These are phyloP conservation scores for Drosophila seguyi DNA, from an alignment of 1,140 invertebrate genomes.

Conservation along the genomic window DNA sequence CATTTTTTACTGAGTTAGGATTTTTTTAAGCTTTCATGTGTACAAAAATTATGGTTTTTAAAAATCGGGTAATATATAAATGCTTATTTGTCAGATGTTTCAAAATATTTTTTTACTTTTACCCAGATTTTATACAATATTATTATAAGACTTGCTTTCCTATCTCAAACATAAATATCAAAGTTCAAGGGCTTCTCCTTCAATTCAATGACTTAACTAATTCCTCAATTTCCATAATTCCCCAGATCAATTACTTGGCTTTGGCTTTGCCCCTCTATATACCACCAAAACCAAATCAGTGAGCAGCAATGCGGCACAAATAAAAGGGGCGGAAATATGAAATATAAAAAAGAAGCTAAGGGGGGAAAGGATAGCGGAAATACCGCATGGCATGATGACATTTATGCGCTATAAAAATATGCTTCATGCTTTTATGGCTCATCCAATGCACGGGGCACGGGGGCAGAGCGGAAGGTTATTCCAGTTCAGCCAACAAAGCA, in stretches of 20 bases:
- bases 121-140: neutral
- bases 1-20: neutral
- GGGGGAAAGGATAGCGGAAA: constrained; percentile 29
- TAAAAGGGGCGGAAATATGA: neutral
- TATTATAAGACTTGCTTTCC: neutral
- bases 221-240: neutral
- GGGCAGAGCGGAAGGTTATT: constrained; percentile 10
- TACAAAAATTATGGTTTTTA: too few species aligned
- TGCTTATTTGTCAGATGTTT: too few species aligned
- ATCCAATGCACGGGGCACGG: constrained; percentile 14
- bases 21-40: too few species aligned
- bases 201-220: constrained; percentile 1
- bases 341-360: constrained; percentile 3
- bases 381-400: constrained; percentile 76
- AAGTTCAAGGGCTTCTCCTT: neutral
- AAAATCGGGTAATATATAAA: too few species aligned
- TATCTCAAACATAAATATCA: neutral
- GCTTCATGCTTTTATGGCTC: constrained; percentile 70
- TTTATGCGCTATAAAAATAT: constrained; percentile 81
- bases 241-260: neutral
- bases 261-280: neutral
- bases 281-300: neutral
- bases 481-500: constrained; percentile 54
- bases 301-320: constrained; percentile 14
- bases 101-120: too few species aligned